Percentiles rank a stretch among this genome's conserved stretches.
Evolutionary conservation across 2,113 vertebrate species (phyloP).

Genomic region (Ondatra zibethicus): DNA sequence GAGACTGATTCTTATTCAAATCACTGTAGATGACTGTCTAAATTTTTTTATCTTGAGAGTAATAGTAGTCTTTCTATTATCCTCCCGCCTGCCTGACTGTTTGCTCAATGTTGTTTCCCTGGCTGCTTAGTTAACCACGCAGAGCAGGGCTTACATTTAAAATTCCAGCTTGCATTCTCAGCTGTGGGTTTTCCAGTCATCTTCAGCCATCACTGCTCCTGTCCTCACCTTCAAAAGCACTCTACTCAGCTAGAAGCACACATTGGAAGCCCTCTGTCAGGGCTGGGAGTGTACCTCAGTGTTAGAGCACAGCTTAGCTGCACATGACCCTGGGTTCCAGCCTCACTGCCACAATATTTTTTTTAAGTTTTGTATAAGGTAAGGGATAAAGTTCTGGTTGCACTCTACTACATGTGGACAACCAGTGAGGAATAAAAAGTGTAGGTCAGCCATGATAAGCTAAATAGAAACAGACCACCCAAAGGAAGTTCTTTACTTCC

Average conservation of each 20-base stretch:
- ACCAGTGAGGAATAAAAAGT: no score
- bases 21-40: not conserved
- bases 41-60: not conserved
- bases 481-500: no score
- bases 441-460: no score
- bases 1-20: not conserved
- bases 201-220: not conserved
- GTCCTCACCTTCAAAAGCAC: not conserved
- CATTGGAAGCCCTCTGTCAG: not conserved
- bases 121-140: not conserved
- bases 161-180: not conserved
- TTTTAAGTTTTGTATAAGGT: not conserved
- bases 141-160: not conserved
- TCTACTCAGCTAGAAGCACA: not conserved
- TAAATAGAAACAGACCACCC: no score
- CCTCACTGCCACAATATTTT: not conserved
- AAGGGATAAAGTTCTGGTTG: not conserved
- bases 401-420: no score
- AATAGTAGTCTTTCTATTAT: not conserved
- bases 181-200: not conserved
- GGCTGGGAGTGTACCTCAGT: not conserved
- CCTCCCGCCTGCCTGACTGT: not conserved
- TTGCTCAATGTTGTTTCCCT: not conserved
- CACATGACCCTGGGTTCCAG: not conserved
- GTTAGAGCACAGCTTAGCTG: no score